Conservation (phyloP, 1,140 invertebrate genomes). For the Condylostylus longicornis region DNA sequence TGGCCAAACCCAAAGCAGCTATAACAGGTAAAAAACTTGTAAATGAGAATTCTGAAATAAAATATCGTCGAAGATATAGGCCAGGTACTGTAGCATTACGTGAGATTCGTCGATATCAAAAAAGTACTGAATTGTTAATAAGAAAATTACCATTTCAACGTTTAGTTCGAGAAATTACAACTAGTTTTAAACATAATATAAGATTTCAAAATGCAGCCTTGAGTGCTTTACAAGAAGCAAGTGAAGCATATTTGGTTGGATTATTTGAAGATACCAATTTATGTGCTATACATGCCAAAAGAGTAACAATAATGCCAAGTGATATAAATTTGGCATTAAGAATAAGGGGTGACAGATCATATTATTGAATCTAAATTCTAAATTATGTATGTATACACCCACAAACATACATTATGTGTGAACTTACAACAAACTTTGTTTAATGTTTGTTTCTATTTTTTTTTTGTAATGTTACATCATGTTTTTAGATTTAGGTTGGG, state of each 20-base stretch:
- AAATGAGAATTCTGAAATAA: slow-evolving; percentile 69
- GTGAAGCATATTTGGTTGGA: slow-evolving; percentile 80
- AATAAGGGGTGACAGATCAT: slow-evolving; percentile 73
- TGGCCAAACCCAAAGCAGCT: no score
- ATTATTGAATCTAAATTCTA: no score
- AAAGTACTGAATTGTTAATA: slow-evolving; percentile 70
- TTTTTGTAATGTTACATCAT: no score
- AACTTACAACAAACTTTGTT: no score
- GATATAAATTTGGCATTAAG: slow-evolving; percentile 82
- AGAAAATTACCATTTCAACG: slow-evolving; percentile 76
- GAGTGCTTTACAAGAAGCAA: slow-evolving; percentile 63
- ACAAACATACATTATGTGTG: no score
- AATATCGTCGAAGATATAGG: slow-evolving; percentile 61
- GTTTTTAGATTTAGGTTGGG: no score
- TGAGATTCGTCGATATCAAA: slow-evolving; percentile 68
- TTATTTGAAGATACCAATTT: slow-evolving; percentile 88
- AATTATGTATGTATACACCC: no score
- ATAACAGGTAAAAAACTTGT: slow-evolving; percentile 39
- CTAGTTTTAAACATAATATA: slow-evolving; percentile 66
- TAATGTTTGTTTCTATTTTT: no score
- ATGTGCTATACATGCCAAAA: slow-evolving; percentile 87
- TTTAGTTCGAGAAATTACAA: slow-evolving; percentile 71
- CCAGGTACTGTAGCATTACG: slow-evolving; percentile 60
- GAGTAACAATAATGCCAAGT: slow-evolving; percentile 92
- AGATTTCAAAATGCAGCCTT: slow-evolving; percentile 69